Evolutionary conservation across 2,797 vertebrate species (phyloP).

Genomic region (Tokudaia tokunoshimensis): DNA sequence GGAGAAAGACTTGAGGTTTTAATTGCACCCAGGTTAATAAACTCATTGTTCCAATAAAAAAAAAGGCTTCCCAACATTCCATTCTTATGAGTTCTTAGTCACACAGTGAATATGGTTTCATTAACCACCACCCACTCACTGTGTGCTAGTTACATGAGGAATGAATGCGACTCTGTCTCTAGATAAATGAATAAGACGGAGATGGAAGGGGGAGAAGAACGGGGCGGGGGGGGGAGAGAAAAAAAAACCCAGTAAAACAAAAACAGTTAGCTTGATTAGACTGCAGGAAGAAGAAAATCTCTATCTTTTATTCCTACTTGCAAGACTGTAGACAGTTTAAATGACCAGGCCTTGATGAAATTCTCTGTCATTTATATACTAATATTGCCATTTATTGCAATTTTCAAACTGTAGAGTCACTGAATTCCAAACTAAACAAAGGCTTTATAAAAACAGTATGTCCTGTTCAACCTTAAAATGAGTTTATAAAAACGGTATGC

Average conservation of each 20-base stretch:
- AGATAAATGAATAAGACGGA: slow-evolving; percentile 46
- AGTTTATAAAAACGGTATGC: slow-evolving; percentile 34
- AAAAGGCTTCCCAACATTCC: slow-evolving; percentile 60
- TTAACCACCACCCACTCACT: slow-evolving; percentile 11
- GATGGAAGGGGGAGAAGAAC: not conserved
- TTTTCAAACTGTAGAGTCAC: not conserved
- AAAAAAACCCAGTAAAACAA: not conserved
- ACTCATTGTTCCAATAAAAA: slow-evolving; percentile 67
- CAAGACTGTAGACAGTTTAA: slow-evolving; percentile 55
- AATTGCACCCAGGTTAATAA: slow-evolving; percentile 63
- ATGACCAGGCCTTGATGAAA: not conserved
- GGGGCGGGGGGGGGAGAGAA: not conserved
- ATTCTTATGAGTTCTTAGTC: slow-evolving; percentile 42
- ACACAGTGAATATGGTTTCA: slow-evolving; percentile 28
- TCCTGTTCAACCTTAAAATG: slow-evolving; percentile 25
- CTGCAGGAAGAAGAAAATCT: not conserved
- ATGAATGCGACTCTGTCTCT: slow-evolving; percentile 30
- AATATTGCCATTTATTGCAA: slow-evolving; percentile 34
- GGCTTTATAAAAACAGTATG: slow-evolving; percentile 26
- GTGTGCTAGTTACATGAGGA: slow-evolving; percentile 39
- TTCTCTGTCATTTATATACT: not conserved
- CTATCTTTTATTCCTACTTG: not conserved
- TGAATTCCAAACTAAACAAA: slow-evolving; percentile 59
- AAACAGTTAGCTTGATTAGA: slow-evolving; percentile 15
- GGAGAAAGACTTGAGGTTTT: slow-evolving; percentile 24